phyloP scores from a whole-genome alignment of 1,140 invertebrate species.

The Hycleus phaleratus region DNA sequence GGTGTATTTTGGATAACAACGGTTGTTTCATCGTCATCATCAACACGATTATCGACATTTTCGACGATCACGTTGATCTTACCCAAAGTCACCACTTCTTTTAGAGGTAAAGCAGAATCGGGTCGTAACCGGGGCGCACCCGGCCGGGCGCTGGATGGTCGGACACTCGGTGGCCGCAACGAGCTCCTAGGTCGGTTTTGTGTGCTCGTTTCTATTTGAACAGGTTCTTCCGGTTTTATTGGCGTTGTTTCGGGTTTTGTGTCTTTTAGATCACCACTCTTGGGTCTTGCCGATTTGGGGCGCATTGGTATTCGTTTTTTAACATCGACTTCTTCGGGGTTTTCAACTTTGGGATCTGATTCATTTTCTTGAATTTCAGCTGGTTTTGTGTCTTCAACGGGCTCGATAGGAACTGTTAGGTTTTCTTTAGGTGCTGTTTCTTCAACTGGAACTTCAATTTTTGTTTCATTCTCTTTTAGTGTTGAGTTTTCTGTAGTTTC shows the following conservation, averaged over 20 bases:
- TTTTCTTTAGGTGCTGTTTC: constrained; percentile 2
- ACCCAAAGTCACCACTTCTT: constrained; percentile 44
- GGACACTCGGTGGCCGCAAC: constrained; percentile 55
- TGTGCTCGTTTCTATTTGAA: constrained; percentile 4
- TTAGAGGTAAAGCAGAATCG: constrained; percentile 45
- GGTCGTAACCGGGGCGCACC: constrained; percentile 62
- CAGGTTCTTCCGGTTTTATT: not conserved
- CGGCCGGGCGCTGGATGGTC: constrained; percentile 68
- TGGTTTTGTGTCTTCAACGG: not conserved
- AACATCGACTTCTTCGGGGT: not conserved
- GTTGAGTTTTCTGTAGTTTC: constrained; percentile 1
- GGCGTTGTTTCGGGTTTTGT: constrained; percentile 11
- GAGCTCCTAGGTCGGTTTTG: constrained; percentile 44
- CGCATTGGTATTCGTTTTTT: constrained; percentile 13
- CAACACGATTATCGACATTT: constrained; percentile 49
- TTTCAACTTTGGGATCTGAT: not conserved
- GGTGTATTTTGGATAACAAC: constrained; percentile 41
- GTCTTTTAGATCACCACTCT: constrained; percentile 22
- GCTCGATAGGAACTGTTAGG: not conserved
- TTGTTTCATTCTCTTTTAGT: constrained; percentile 2
- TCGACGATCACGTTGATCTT: constrained; percentile 65
- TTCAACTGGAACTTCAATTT: constrained; percentile 4
- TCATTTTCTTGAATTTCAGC: constrained; percentile 1
- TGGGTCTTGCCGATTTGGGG: constrained; percentile 24
- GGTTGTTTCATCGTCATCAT: constrained; percentile 45